Evolutionary conservation across 2,888 invertebrate genomes (phyloP).

Genomic region (Agrotis segetum): DNA sequence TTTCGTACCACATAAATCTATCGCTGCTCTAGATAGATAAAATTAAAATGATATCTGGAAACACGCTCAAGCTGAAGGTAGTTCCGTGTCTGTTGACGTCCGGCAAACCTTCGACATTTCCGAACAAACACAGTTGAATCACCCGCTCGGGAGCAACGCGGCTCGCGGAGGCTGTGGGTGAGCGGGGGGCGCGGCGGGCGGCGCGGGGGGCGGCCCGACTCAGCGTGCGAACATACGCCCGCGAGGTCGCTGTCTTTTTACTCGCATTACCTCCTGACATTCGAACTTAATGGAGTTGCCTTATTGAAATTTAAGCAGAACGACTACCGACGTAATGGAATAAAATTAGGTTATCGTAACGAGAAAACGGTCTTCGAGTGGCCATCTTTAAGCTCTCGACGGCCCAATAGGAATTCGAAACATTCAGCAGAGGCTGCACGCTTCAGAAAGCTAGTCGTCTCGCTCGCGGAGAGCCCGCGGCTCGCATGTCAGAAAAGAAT

Average conservation of each 20-base stretch:
- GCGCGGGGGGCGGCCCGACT: conserved; percentile 53
- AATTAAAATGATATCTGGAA: conserved; percentile 85
- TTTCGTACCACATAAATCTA: conserved; percentile 58
- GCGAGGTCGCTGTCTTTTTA: conserved; percentile 88
- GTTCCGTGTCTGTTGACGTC: conserved; percentile 88
- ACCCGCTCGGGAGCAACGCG: conserved; percentile 66
- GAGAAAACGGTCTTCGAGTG: conserved; percentile 87
- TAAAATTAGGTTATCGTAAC: conserved; percentile 90
- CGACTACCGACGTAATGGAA: conserved; percentile 85
- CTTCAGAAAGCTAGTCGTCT: conserved; percentile 77
- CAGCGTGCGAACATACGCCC: conserved; percentile 80
- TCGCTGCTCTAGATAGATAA: conserved; percentile 74
- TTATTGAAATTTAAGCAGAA: conserved; percentile 89
- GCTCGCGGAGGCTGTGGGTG: conserved; percentile 49
- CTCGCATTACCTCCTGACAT: conserved; percentile 87
- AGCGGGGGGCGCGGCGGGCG: conserved; percentile 36
- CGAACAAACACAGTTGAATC: conserved; percentile 87
- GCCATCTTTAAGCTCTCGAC: conserved; percentile 89
- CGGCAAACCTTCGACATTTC: conserved; percentile 90
- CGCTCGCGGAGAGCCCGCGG: conserved; percentile 68
- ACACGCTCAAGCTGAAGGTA: conserved; percentile 85
- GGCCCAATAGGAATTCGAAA: conserved; percentile 88
- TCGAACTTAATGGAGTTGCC: conserved; percentile 87
- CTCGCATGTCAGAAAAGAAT: conserved; percentile 77
- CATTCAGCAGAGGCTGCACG: conserved; percentile 76